Evolutionary conservation across 2,888 invertebrate species (phyloP).

Genomic region (Agonopterix arenella): DNA sequence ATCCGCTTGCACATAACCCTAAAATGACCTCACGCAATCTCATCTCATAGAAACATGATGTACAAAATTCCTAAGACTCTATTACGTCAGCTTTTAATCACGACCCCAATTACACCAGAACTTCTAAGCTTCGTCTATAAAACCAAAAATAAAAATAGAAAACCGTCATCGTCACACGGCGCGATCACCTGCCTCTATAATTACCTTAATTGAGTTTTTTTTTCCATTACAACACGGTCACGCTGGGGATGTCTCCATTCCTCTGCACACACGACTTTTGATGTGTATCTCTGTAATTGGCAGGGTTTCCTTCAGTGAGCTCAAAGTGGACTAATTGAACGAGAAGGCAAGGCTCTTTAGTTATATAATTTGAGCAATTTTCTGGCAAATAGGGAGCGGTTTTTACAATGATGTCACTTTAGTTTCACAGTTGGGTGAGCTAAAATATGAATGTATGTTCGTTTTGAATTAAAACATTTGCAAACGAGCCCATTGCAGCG

Average conservation of each 20-base stretch:
- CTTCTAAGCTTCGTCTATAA: background rate
- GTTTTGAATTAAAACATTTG: background rate
- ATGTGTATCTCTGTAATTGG: constrained; percentile 47
- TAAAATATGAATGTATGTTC: background rate
- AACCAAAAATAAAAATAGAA: constrained; percentile 16
- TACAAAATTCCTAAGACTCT: background rate
- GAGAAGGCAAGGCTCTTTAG: constrained; percentile 9
- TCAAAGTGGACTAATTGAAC: constrained; percentile 20
- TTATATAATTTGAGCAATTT: constrained; percentile 12
- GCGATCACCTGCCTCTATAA: constrained; percentile 38
- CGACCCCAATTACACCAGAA: background rate
- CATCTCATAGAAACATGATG: too few species aligned
- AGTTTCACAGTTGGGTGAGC: constrained; percentile 2
- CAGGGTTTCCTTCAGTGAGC: constrained; percentile 21
- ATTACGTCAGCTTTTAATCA: background rate
- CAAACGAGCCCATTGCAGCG: too few species aligned
- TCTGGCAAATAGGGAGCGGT: constrained; percentile 12
- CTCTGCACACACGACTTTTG: constrained; percentile 20
- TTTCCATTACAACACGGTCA: constrained; percentile 28
- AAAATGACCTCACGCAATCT: too few species aligned
- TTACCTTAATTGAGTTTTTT: constrained; percentile 51
- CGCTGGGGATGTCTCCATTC: constrained; percentile 36
- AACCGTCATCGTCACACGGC: constrained; percentile 25
- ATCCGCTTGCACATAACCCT: too few species aligned
- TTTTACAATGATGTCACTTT: constrained; percentile 17